Percentiles rank a stretch among this genome's conserved stretches.
Conservation (phyloP, 2,113 vertebrate genomes). For the Kryptolebias marmoratus region DNA sequence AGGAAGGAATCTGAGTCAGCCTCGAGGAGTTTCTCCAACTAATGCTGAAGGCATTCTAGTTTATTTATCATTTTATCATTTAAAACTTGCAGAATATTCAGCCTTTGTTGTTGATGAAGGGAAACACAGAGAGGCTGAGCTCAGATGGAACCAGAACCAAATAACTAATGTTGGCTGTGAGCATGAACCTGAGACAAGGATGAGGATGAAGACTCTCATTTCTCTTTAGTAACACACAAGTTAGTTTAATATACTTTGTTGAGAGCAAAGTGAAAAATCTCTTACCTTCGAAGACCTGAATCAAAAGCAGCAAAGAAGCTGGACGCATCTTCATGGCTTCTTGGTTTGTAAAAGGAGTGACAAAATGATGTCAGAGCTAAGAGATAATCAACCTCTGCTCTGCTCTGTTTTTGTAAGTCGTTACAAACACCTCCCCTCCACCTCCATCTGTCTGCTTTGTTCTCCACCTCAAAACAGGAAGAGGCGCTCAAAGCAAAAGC, state of each 20-base stretch:
- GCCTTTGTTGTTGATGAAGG: too few species aligned
- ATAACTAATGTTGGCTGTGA: too few species aligned
- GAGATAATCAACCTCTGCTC: constrained; percentile 14
- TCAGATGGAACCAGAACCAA: too few species aligned
- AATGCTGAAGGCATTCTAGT: too few species aligned
- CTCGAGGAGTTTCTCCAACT: too few species aligned
- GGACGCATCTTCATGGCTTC: constrained; percentile 39
- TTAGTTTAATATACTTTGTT: not conserved
- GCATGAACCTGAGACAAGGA: not conserved
- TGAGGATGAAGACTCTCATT: not conserved
- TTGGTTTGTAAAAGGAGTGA: not conserved
- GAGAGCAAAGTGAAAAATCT: not conserved
- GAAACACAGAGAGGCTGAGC: too few species aligned
- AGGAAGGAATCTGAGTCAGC: not conserved
- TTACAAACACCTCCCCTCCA: not conserved
- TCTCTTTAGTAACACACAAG: not conserved
- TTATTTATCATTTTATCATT: not conserved
- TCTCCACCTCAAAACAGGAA: constrained; percentile 57
- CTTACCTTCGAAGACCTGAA: constrained; percentile 61
- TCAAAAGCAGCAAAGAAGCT: constrained; percentile 31
- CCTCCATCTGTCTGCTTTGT: constrained; percentile 33
- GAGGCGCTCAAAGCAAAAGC: constrained; percentile 26
- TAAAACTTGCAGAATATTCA: too few species aligned
- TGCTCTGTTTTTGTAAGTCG: constrained; percentile 8
- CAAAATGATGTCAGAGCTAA: not conserved